Evolutionary conservation across 2,797 vertebrate genomes (phyloP).

Genomic region (Coranthus polyacanthus): DNA sequence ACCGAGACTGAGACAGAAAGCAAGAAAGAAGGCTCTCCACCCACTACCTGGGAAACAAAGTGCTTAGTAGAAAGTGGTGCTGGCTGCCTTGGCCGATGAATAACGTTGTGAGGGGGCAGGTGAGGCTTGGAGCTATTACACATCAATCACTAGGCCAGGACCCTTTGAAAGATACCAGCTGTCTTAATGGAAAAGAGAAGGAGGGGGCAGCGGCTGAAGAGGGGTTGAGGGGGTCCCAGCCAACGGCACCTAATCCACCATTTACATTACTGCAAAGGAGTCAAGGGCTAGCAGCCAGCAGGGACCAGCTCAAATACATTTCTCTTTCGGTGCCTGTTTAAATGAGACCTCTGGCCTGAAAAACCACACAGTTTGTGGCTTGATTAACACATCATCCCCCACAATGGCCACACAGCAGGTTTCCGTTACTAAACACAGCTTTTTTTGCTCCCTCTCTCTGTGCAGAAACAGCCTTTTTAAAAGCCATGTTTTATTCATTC

Average conservation of each 20-base stretch:
- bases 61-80: conserved; percentile 66
- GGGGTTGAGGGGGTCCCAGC: conserved; percentile 69
- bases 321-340: conserved; percentile 74
- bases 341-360: conserved; percentile 83
- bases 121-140: conserved; percentile 85
- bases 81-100: conserved; percentile 75
- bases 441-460: conserved; percentile 30
- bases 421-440: conserved; percentile 78
- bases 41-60: conserved; percentile 76
- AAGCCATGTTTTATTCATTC: conserved; percentile 80
- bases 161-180: conserved; percentile 86
- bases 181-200: conserved; percentile 85
- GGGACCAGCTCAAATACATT: conserved; percentile 80
- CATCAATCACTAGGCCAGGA: conserved; percentile 86
- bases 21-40: conserved; percentile 52
- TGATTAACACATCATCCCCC: conserved; percentile 85
- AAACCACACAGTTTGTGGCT: conserved; percentile 81
- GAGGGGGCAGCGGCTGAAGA: conserved; percentile 65
- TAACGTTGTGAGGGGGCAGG: conserved; percentile 80
- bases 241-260: conserved; percentile 83
- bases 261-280: conserved; percentile 85
- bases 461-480: conserved; percentile 63
- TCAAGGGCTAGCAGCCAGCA: conserved; percentile 80
- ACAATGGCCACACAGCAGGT: conserved; percentile 83
- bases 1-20: conserved; percentile 38